Percentiles rank a stretch among this genome's conserved stretches.
phyloP scores from a whole-genome alignment of 2,113 vertebrate species.

The Carlito syrichta region DNA sequence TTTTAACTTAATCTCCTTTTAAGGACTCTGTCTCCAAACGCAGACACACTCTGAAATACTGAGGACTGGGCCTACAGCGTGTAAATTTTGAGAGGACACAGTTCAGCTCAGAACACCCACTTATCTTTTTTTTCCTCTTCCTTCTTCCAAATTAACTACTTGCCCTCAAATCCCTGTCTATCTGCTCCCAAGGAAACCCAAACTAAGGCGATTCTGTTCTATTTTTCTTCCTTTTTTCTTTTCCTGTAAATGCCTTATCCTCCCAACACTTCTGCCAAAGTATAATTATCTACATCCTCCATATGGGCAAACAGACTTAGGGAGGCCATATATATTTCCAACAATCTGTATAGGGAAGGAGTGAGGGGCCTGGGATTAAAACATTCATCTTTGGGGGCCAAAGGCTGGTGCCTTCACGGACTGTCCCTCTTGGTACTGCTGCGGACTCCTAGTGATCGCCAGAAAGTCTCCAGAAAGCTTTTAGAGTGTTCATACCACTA shows the following conservation, averaged over 20 bases:
- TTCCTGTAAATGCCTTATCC: not conserved
- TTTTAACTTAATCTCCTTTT: not conserved
- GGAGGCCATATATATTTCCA: not conserved
- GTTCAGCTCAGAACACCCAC: not conserved
- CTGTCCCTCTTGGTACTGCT: not conserved
- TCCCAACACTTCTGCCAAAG: not conserved
- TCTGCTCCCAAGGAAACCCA: not conserved
- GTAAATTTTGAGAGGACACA: rapidly evolving
- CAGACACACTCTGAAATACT: not conserved
- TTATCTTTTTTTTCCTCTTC: not conserved
- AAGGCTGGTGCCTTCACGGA: rapidly evolving
- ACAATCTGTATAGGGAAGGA: no score
- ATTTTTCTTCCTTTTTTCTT: not conserved
- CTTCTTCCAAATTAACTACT: not conserved
- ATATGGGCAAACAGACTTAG: not conserved
- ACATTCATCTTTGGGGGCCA: not conserved
- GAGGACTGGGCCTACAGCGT: not conserved
- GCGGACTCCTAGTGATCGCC: no score
- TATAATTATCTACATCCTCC: not conserved
- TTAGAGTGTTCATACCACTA: not conserved
- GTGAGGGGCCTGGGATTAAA: not conserved
- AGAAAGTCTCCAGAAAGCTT: not conserved
- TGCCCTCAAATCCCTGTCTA: not conserved
- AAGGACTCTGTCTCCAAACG: not conserved
- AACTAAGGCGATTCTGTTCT: not conserved